Conservation (phyloP, 2,113 vertebrate genomes). For the Aix galericulata region DNA sequence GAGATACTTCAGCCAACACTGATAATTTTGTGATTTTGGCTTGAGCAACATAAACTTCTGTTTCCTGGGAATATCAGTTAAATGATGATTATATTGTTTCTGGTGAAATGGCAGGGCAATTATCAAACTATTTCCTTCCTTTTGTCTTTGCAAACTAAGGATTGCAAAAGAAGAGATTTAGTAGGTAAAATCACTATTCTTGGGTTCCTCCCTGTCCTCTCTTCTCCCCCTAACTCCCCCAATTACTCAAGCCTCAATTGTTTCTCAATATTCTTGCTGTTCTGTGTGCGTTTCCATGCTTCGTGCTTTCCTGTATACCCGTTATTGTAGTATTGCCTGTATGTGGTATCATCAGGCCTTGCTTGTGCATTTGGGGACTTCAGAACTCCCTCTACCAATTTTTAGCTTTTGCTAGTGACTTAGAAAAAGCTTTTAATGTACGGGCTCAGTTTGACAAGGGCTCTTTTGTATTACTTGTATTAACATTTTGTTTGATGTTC, state of each 20-base stretch:
- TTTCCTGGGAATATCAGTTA: conserved; percentile 20
- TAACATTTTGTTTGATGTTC: not conserved
- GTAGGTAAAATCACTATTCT: not conserved
- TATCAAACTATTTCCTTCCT: not conserved
- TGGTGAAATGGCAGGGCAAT: not conserved
- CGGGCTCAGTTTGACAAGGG: rapidly evolving
- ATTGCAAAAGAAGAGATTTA: not conserved
- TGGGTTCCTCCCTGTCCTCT: not conserved
- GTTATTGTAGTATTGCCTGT: not conserved
- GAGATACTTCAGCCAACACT: not conserved
- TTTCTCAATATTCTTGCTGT: not conserved
- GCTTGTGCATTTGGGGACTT: not conserved
- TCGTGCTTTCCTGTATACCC: not conserved
- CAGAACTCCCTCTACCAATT: not conserved
- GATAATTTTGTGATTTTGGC: conserved; percentile 23
- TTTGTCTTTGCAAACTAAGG: not conserved
- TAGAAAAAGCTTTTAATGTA: not conserved
- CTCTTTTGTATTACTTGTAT: not conserved
- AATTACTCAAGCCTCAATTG: not conserved
- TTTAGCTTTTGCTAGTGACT: not conserved
- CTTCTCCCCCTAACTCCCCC: not conserved
- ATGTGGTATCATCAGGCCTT: rapidly evolving
- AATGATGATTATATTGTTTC: not conserved
- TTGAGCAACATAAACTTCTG: not conserved
- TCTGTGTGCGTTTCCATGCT: not conserved